These are phyloP conservation scores for Australoheros scitulus DNA, from an alignment of 2,113 vertebrate species.

Conservation along the genomic window DNA sequence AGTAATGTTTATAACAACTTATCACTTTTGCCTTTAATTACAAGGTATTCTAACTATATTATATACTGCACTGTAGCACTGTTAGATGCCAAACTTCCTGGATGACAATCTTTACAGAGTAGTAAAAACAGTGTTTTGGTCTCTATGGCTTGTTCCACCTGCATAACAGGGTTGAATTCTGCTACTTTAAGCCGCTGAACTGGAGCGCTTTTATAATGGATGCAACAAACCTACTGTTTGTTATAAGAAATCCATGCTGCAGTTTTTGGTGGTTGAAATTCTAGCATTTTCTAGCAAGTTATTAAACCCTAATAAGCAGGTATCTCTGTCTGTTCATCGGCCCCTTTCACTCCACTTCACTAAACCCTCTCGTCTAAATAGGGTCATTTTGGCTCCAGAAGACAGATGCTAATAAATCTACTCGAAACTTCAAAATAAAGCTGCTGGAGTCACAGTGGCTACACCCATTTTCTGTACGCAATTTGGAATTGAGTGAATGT, in stretches of 20 bases:
- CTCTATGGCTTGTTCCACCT: not conserved
- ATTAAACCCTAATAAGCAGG: not conserved
- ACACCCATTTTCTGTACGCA: not conserved
- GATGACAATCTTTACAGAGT: not conserved
- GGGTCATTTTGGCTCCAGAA: not conserved
- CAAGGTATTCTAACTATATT: not conserved
- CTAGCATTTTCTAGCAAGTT: no score
- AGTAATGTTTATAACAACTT: not conserved
- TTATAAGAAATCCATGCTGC: not conserved
- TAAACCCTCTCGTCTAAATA: not conserved
- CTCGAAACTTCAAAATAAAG: not conserved
- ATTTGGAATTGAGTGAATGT: not conserved
- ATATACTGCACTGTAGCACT: not conserved
- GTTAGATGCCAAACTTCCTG: not conserved
- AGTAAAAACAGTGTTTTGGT: fast-evolving
- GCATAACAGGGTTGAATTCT: not conserved
- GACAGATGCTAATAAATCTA: not conserved
- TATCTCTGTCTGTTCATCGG: not conserved
- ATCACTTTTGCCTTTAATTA: not conserved
- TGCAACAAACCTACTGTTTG: not conserved
- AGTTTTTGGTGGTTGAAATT: not conserved
- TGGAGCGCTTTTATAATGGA: not conserved
- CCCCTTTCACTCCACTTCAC: fast-evolving
- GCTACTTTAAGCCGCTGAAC: not conserved
- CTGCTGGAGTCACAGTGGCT: not conserved